Conservation (phyloP, 2,888 invertebrate genomes). For the Zaprionus obscuricornis region DNA sequence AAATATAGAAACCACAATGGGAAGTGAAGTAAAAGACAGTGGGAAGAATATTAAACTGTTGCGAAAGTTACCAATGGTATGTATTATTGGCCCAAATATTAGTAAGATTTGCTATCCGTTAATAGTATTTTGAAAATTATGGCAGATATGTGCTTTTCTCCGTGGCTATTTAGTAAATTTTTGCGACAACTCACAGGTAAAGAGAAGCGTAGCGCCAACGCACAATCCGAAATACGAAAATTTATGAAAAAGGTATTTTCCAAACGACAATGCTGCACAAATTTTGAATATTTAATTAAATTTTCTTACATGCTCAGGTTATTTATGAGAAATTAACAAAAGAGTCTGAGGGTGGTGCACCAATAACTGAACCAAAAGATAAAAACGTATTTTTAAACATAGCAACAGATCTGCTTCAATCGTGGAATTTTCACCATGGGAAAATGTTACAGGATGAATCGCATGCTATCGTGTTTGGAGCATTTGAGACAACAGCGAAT, state of each 20-base stretch:
- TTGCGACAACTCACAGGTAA: conserved; percentile 60
- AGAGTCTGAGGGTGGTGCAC: conserved; percentile 21
- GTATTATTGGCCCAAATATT: conserved; percentile 2
- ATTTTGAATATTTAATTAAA: neutral
- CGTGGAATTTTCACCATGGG: conserved; percentile 69
- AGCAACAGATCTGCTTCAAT: conserved; percentile 69
- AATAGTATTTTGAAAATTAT: conserved; percentile 76
- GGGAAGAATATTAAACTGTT: conserved; percentile 57
- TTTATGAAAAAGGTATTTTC: conserved; percentile 75
- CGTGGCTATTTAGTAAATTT: conserved; percentile 68
- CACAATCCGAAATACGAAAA: conserved; percentile 65
- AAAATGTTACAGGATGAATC: conserved; percentile 80
- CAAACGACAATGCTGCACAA: rapidly evolving
- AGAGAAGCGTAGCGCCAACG: conserved; percentile 56
- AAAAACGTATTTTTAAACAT: conserved; percentile 71
- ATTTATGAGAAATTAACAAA: conserved; percentile 60
- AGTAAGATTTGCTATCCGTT: conserved; percentile 35
- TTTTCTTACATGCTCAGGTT: conserved; percentile 38
- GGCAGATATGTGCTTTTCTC: conserved; percentile 79
- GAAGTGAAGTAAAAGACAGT: conserved; percentile 59
- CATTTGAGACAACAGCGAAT: conserved; percentile 82
- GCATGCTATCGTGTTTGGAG: conserved; percentile 80
- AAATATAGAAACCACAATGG: conserved; percentile 80
- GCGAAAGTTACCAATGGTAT: conserved; percentile 77
- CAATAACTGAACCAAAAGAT: conserved; percentile 13